A percentile compares a stretch with the other conserved stretches of the same genome.
Evolutionary conservation across 2,888 invertebrate species (phyloP).

Genomic region (Andrena haemorrhoa): DNA sequence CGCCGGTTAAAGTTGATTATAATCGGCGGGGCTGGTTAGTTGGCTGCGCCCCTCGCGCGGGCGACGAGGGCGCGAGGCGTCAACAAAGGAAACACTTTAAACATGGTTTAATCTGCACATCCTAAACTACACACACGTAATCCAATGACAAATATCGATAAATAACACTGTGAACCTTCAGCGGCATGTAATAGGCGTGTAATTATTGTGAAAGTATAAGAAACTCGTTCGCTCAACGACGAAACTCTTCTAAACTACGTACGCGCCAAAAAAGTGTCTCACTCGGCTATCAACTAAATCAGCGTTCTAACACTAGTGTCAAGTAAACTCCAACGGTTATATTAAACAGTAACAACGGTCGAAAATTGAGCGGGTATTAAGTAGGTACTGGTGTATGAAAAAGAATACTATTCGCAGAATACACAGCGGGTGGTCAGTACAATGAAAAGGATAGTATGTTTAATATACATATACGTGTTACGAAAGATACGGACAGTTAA

Average conservation of each 20-base stretch:
- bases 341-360: conserved; percentile 55
- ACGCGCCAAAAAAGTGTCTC: conserved; percentile 62
- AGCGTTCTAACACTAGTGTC: conserved; percentile 70
- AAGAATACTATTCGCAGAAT: conserved; percentile 67
- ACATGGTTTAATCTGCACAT: conserved; percentile 50
- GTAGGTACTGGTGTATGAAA: conserved; percentile 47
- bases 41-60: conserved; percentile 26
- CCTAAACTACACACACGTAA: conserved; percentile 71
- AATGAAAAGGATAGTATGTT: conserved; percentile 56
- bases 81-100: conserved; percentile 41
- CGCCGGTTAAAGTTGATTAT: conserved; percentile 52
- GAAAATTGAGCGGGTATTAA: conserved; percentile 54
- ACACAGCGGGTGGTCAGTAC: conserved; percentile 62
- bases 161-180: conserved; percentile 46
- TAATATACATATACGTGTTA: conserved; percentile 39
- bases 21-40: conserved; percentile 35
- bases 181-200: conserved; percentile 41
- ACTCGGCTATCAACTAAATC: conserved; percentile 68
- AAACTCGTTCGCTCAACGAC: conserved; percentile 46
- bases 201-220: conserved; percentile 36
- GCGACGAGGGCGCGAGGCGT: conserved; percentile 47
- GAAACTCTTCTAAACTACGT: conserved; percentile 67
- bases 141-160: conserved; percentile 37
- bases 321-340: conserved; percentile 59
- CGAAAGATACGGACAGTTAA: conserved; percentile 60